phyloP scores from a whole-genome alignment of 2,888 invertebrate species.

The Heliconius erato region DNA sequence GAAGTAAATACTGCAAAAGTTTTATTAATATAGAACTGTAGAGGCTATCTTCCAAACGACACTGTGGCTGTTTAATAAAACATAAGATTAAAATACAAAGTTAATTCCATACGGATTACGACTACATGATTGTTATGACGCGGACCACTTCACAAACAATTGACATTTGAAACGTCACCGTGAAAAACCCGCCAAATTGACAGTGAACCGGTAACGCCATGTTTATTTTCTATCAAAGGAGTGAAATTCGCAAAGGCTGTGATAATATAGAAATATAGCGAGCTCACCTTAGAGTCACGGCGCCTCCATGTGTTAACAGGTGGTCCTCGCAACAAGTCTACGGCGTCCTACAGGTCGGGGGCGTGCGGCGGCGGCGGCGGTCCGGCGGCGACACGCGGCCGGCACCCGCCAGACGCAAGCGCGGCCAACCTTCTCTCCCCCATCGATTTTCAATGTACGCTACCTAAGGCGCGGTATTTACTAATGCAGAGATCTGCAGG shows the following conservation, averaged over 20 bases:
- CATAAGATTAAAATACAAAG: no score
- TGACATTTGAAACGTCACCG: constrained; percentile 22
- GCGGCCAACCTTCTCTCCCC: constrained; percentile 64
- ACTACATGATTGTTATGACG: constrained; percentile 1
- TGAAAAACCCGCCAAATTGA: constrained; percentile 16
- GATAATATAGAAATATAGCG: constrained; percentile 38
- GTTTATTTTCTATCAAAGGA: background rate
- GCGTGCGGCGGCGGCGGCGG: constrained; percentile 72
- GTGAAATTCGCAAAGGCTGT: constrained; percentile 43
- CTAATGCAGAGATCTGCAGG: constrained; percentile 76
- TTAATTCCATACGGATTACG: background rate
- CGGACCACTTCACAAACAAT: constrained; percentile 14
- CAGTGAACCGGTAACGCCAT: background rate
- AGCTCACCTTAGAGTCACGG: constrained; percentile 77
- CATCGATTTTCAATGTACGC: constrained; percentile 81
- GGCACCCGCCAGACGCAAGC: constrained; percentile 65
- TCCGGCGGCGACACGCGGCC: constrained; percentile 62
- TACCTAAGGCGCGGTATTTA: constrained; percentile 75
- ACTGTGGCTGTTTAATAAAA: no score
- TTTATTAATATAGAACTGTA: no score
- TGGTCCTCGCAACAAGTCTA: constrained; percentile 81
- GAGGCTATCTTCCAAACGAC: no score
- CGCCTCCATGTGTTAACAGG: constrained; percentile 81
- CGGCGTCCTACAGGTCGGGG: constrained; percentile 71
- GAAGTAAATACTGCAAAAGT: no score